Percentiles rank a stretch among this genome's conserved stretches.
Evolutionary conservation across 2,888 invertebrate species (phyloP).

Genomic region (Leucoptera coffeella): DNA sequence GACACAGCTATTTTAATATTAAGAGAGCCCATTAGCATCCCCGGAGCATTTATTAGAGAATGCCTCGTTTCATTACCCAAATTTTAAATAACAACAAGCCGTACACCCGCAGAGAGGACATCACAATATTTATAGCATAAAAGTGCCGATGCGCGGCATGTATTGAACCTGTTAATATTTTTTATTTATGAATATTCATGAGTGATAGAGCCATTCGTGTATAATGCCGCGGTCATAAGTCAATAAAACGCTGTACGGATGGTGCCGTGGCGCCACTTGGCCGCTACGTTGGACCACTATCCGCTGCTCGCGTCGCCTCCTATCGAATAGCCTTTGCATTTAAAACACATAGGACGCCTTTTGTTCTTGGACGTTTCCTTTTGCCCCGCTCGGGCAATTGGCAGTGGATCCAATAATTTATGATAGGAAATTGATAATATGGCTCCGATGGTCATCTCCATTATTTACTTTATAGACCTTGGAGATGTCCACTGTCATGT

Average conservation of each 20-base stretch:
- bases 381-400: no score
- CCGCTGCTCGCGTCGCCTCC: no score
- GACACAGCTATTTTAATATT: slow-evolving; percentile 15
- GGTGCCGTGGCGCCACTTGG: slow-evolving; percentile 18
- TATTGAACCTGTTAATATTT: slow-evolving; percentile 21
- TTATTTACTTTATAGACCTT: no score
- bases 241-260: slow-evolving; percentile 22
- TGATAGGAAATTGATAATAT: no score
- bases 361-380: no score
- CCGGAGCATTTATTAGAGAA: slow-evolving; percentile 28
- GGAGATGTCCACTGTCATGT: slow-evolving; percentile 30
- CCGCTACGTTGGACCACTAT: no score
- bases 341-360: no score
- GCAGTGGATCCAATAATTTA: no score
- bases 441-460: no score
- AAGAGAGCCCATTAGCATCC: slow-evolving; percentile 19
- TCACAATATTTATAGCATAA: slow-evolving; percentile 38
- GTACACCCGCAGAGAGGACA: no score
- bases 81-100: slow-evolving; percentile 34
- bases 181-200: slow-evolving; percentile 48
- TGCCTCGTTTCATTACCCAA: slow-evolving; percentile 25
- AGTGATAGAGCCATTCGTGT: slow-evolving; percentile 45
- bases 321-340: no score
- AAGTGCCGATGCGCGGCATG: slow-evolving; percentile 20
- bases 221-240: slow-evolving; percentile 43